Evolutionary conservation across 2,888 invertebrate genomes (phyloP).

Genomic region (Andrena minutula): DNA sequence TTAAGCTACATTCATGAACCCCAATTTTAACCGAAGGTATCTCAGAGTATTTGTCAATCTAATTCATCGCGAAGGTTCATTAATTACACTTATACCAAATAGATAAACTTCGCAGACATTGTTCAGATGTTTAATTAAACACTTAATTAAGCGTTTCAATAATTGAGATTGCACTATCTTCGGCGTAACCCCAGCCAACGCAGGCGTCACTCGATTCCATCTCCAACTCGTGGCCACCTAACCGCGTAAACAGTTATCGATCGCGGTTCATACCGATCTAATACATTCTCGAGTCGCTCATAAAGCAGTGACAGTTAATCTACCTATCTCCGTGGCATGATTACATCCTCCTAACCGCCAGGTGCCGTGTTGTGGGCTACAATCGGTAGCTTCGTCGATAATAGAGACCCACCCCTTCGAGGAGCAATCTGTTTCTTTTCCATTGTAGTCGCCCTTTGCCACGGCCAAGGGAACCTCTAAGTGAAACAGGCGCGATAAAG

Average conservation of each 20-base stretch:
- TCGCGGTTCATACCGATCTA: constrained; percentile 32
- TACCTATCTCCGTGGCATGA: constrained; percentile 5
- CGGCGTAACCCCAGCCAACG: constrained; percentile 21
- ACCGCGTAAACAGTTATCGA: constrained; percentile 48
- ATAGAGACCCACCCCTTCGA: constrained; percentile 50
- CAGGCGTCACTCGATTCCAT: constrained; percentile 29
- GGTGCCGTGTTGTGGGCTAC: constrained; percentile 25
- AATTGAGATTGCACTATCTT: constrained; percentile 12
- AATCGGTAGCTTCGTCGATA: constrained; percentile 33
- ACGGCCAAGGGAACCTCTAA: neutral
- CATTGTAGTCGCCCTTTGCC: neutral
- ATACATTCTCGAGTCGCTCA: constrained; percentile 23
- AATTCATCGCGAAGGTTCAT: neutral
- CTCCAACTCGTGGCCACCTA: constrained; percentile 26
- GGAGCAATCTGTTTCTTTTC: neutral
- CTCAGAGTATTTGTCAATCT: too few relatives aligned
- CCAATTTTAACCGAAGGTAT: too few relatives aligned
- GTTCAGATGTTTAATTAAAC: neutral
- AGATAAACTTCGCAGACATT: neutral
- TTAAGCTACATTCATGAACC: too few relatives aligned
- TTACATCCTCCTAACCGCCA: neutral
- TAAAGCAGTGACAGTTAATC: constrained; percentile 20
- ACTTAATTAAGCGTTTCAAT: constrained; percentile 9
- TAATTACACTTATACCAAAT: neutral
- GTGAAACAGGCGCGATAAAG: constrained; percentile 34